Conservation (phyloP, 2,888 invertebrate genomes). For the Mamestra brassicae region DNA sequence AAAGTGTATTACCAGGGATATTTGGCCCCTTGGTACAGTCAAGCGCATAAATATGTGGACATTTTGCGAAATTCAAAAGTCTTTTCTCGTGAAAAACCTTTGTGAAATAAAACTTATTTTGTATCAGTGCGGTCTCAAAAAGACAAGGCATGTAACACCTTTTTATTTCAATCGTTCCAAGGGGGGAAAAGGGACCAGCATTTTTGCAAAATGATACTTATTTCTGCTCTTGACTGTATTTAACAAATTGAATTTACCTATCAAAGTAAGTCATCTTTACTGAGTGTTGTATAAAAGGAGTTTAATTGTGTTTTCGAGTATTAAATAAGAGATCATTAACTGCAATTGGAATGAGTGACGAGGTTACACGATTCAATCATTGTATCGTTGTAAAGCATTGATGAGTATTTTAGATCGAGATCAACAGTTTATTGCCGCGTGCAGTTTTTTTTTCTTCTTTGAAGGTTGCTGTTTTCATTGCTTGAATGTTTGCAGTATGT, state of each 20-base stretch:
- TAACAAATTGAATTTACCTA: slow-evolving; percentile 65
- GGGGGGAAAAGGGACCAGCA: background rate
- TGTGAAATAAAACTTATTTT: background rate
- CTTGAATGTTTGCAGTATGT: background rate
- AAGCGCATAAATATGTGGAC: background rate
- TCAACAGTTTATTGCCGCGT: slow-evolving; percentile 12
- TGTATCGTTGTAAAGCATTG: slow-evolving; percentile 50
- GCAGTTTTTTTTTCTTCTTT: slow-evolving; percentile 1
- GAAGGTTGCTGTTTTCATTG: background rate
- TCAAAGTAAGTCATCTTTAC: slow-evolving; percentile 65
- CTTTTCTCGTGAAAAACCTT: background rate
- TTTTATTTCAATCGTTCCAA: background rate
- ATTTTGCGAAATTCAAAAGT: background rate
- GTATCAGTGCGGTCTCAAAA: too few relatives aligned
- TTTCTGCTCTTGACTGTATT: slow-evolving; percentile 4
- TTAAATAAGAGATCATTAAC: slow-evolving; percentile 47
- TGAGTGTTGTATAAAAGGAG: slow-evolving; percentile 36
- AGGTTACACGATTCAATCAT: slow-evolving; percentile 47
- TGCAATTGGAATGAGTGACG: slow-evolving; percentile 35
- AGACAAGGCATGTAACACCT: background rate
- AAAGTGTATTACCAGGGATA: slow-evolving; percentile 71
- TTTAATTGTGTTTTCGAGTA: slow-evolving; percentile 49
- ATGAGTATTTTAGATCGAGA: slow-evolving; percentile 43
- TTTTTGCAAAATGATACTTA: background rate
- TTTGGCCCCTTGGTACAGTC: slow-evolving; percentile 41